Evolutionary conservation across 2,888 invertebrate species (phyloP), one percentile per base, ranked within the genome.

Genomic region (Parasteatoda lunata): DNA sequence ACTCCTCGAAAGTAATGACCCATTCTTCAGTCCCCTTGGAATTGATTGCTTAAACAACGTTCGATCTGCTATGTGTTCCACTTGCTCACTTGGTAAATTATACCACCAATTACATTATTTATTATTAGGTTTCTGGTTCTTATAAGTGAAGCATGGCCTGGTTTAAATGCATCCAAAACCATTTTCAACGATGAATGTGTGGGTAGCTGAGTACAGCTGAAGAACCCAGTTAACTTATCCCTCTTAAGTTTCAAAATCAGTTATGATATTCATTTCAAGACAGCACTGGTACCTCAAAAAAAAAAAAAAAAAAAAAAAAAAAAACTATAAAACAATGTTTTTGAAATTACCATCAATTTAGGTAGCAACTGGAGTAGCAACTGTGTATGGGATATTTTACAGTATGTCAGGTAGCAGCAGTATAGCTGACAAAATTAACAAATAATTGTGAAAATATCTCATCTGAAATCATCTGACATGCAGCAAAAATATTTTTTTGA

Each of bases 1-100:
- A 93, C 96, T 96, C 0, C 95, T 98, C 0, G 97, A 97, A 0
- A 92, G 95, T 0, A 96, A 96, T 0, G 98, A 98, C 92, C 96
- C 97, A 88, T 97, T 95, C 71, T 89, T 80, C 70, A 11, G 65
- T 4, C 64, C 84, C 48, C 88, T 69, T 13, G 88, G 88, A 9
- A 86, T 71, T 45, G 76, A 85, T 4, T 89, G 89, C 59, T 66
- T 89, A 47, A 89, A 88, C 77, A 89, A 89, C 81, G 89, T 89
- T 7, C 78, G 89, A 9, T 87, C 89, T 4, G 89, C 88, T 7
- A 89, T 87, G 75, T 89, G 89, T 75, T 85, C 89, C 6, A 84
- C 88, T 9, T 89, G 89, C 47, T 52, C 71, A 59, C 70, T 89
- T 51, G 89, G 90, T 75, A 30, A 30, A 9, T 68, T 0, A 30